Percentiles rank a stretch among this genome's conserved stretches.
Conservation (phyloP, 2,888 invertebrate species). For the Zygothrica quintamaculata region DNA sequence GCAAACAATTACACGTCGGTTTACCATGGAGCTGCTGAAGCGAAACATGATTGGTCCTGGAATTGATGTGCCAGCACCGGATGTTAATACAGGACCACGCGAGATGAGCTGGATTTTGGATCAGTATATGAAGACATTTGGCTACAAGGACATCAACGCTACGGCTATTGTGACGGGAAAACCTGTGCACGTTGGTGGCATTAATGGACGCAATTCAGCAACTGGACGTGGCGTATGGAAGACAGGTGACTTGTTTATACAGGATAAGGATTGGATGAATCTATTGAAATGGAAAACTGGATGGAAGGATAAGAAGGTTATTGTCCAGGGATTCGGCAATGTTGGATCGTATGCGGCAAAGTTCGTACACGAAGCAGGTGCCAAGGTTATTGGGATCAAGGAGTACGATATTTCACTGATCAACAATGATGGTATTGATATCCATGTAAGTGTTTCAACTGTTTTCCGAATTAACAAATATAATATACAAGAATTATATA, state of each 20-base stretch:
- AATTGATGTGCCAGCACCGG: conserved; percentile 99
- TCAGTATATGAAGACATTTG: conserved; percentile 97
- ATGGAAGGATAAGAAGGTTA: conserved; percentile 98
- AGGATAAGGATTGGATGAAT: conserved; percentile 97
- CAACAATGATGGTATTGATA: conserved; percentile 95
- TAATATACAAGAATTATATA: no score
- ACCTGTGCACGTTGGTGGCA: conserved; percentile 98
- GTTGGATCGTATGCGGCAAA: conserved; percentile 98
- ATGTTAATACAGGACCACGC: conserved; percentile 98
- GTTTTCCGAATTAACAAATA: neutral
- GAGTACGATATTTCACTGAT: conserved; percentile 94
- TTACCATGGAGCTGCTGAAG: conserved; percentile 97
- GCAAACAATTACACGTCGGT: conserved; percentile 97
- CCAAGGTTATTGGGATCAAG: conserved; percentile 95
- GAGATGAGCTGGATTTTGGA: conserved; percentile 99
- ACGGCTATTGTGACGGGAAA: conserved; percentile 99
- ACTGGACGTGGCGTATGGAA: conserved; percentile 98
- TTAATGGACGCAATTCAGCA: conserved; percentile 97
- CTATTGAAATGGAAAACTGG: conserved; percentile 95
- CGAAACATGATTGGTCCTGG: conserved; percentile 94
- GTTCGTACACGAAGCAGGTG: conserved; percentile 96
- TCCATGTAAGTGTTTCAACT: conserved; percentile 62
- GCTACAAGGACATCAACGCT: conserved; percentile 96
- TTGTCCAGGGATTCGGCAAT: conserved; percentile 98
- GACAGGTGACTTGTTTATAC: conserved; percentile 96